Evolutionary conservation across 2,113 vertebrate species (phyloP).

Genomic region (Gasterosteus nipponicus): DNA sequence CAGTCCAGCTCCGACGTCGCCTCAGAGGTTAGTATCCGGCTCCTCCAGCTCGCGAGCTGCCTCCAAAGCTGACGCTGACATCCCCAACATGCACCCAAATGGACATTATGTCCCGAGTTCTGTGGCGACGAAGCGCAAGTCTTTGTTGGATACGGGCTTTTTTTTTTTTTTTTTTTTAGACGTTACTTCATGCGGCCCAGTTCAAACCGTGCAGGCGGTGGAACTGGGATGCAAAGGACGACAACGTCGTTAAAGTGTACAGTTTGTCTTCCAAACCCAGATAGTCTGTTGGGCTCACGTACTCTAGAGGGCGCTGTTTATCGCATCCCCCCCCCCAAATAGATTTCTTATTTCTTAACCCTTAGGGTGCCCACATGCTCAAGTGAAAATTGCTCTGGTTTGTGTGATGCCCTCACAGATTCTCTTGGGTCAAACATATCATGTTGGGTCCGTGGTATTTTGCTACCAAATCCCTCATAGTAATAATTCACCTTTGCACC

Average conservation of each 20-base stretch:
- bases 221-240: neutral
- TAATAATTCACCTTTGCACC: neutral
- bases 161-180: neutral
- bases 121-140: neutral
- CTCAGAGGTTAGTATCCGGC: slow-evolving; percentile 68
- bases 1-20: slow-evolving; percentile 52
- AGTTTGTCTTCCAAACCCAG: neutral
- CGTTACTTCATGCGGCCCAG: too few relatives aligned
- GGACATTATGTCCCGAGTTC: slow-evolving; percentile 48
- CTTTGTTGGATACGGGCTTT: neutral
- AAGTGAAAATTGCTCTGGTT: neutral
- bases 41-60: neutral
- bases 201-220: neutral
- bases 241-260: neutral
- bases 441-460: neutral
- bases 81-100: neutral
- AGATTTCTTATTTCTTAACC: neutral
- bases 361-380: neutral
- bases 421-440: neutral
- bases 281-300: neutral
- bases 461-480: neutral
- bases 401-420: neutral
- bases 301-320: slow-evolving; percentile 31
- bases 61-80: neutral
- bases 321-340: neutral